Conservation (phyloP, 2,113 vertebrate genomes). For the Limnothrissa miodon region DNA sequence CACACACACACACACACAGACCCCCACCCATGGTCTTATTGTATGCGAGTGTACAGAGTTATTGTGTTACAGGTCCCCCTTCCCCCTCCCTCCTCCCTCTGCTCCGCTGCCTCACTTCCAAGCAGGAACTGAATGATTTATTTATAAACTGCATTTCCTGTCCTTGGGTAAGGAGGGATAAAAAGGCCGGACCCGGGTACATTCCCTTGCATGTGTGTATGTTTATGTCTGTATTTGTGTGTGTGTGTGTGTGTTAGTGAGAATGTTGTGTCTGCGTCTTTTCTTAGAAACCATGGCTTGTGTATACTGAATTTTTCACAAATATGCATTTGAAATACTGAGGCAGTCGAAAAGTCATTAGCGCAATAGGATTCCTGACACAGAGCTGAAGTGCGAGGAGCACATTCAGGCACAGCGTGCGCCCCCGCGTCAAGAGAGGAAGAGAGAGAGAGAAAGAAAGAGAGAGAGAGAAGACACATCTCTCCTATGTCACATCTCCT, state of each 20-base stretch:
- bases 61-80: conserved; percentile 39
- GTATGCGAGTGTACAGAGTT: conserved; percentile 6
- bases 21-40: conserved; percentile 13
- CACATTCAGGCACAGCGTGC: conserved; percentile 21
- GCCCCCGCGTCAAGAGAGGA: neutral
- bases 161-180: conserved; percentile 54
- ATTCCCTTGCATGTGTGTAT: conserved; percentile 6
- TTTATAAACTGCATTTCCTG: conserved; percentile 70
- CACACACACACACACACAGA: neutral
- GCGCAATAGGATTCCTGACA: neutral
- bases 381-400: neutral
- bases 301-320: neutral
- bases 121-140: conserved; percentile 58
- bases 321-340: conserved; percentile 8
- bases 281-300: neutral
- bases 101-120: conserved; percentile 43
- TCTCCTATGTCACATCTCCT: conserved; percentile 39
- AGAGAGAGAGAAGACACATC: neutral
- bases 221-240: conserved; percentile 1
- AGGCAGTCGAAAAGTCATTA: neutral
- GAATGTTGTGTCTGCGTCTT: neutral
- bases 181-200: conserved; percentile 36
- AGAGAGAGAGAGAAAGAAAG: no score
- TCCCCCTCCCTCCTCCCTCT: conserved; percentile 30
- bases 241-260: neutral